Conservation (phyloP, 1,140 invertebrate genomes). For the Arion vulgaris region DNA sequence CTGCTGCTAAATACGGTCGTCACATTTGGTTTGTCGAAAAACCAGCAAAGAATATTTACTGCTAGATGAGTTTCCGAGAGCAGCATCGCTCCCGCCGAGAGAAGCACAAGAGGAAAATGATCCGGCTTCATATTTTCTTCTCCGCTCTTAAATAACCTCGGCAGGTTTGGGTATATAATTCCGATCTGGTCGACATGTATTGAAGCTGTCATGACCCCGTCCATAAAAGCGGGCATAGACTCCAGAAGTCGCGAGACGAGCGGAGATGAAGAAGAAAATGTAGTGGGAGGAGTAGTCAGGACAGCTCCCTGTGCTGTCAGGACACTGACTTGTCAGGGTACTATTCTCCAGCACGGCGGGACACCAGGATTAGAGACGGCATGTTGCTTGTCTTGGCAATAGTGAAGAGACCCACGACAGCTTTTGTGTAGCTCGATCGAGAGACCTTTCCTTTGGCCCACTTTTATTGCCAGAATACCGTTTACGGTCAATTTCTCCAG, state of each 20-base stretch:
- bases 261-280: background rate
- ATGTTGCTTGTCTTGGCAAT: background rate
- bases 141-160: background rate
- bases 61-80: constrained; percentile 18
- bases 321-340: background rate
- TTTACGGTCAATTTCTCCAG: constrained; percentile 4
- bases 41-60: background rate
- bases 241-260: background rate
- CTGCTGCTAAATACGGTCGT: background rate
- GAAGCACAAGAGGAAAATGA: constrained; percentile 14
- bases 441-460: constrained; percentile 16
- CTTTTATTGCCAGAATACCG: background rate
- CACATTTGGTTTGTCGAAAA: background rate
- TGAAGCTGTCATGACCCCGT: background rate
- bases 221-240: background rate
- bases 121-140: background rate
- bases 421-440: background rate
- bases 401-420: background rate
- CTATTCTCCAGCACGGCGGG: background rate
- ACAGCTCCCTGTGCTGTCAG: constrained; percentile 6
- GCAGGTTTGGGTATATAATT: constrained; percentile 4
- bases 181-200: constrained; percentile 1
- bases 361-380: background rate
- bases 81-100: background rate
- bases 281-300: background rate